These are phyloP conservation scores for Aquatica leii DNA, from an alignment of 2,888 invertebrate genomes.

Conservation along the genomic window DNA sequence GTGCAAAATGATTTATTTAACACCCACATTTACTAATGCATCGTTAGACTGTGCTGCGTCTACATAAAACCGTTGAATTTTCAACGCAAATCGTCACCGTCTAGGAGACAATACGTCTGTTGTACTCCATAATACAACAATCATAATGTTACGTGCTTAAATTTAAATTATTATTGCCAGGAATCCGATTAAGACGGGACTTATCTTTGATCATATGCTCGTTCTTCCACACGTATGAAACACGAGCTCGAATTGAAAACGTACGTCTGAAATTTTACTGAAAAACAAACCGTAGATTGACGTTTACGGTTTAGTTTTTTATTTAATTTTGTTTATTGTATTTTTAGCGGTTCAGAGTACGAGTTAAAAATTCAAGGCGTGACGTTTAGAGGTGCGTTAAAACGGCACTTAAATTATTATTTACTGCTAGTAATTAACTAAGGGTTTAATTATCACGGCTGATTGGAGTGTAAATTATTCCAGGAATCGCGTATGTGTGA, in stretches of 20 bases:
- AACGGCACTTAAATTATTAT: conserved; percentile 62
- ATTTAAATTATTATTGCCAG: conserved; percentile 56
- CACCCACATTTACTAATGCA: conserved; percentile 54
- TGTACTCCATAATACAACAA: conserved; percentile 52
- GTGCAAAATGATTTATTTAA: conserved; percentile 55
- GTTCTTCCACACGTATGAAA: conserved; percentile 8
- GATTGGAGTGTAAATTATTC: conserved; percentile 59
- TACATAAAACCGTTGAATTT: conserved; percentile 30
- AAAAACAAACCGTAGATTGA: conserved; percentile 50
- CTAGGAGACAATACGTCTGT: conserved; percentile 38
- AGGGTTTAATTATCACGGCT: conserved; percentile 58
- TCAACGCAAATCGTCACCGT: conserved; percentile 39
- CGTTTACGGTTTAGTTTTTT: conserved; percentile 56
- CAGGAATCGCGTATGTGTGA: conserved; percentile 49
- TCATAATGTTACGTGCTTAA: conserved; percentile 56
- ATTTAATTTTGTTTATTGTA: conserved; percentile 55
- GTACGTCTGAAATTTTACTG: conserved; percentile 41
- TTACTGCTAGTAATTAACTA: conserved; percentile 61
- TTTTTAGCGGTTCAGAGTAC: conserved; percentile 54
- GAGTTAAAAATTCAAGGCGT: conserved; percentile 58
- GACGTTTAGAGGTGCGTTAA: conserved; percentile 62
- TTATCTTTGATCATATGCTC: conserved; percentile 17
- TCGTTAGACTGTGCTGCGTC: conserved; percentile 46
- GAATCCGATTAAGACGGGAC: conserved; percentile 43
- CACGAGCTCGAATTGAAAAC: conserved; percentile 24